Evolutionary conservation across 2,888 invertebrate species (phyloP).

Genomic region (Mythimna ferrago): DNA sequence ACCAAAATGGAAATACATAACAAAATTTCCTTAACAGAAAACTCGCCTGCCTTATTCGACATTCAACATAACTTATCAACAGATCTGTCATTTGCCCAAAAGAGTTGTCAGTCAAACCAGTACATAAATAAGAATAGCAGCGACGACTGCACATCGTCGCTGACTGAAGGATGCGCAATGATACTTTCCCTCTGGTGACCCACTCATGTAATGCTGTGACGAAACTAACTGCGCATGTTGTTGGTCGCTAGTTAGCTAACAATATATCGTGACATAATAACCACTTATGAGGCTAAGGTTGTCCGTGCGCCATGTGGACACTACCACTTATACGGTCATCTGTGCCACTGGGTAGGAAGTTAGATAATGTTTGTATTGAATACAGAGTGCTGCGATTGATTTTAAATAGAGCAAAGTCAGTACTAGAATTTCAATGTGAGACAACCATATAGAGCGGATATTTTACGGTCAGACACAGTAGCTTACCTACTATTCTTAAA

Average conservation of each 20-base stretch:
- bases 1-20: slow-evolving; percentile 26
- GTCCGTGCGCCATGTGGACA: slow-evolving; percentile 62
- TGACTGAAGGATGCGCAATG: slow-evolving; percentile 41
- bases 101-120: slow-evolving; percentile 18
- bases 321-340: slow-evolving; percentile 53
- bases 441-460: not conserved
- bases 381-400: slow-evolving; percentile 22
- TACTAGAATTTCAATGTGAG: slow-evolving; percentile 19
- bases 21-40: slow-evolving; percentile 25
- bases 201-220: slow-evolving; percentile 70
- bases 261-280: slow-evolving; percentile 73
- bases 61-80: slow-evolving; percentile 6
- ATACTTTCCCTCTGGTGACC: slow-evolving; percentile 68
- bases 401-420: slow-evolving; percentile 24
- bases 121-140: slow-evolving; percentile 23
- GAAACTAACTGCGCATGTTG: slow-evolving; percentile 71
- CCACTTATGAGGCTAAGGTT: slow-evolving; percentile 87
- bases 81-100: slow-evolving; percentile 40
- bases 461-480: not conserved
- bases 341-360: slow-evolving; percentile 54
- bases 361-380: slow-evolving; percentile 42
- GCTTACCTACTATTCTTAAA: not conserved
- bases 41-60: slow-evolving; percentile 9
- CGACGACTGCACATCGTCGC: slow-evolving; percentile 4
- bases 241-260: slow-evolving; percentile 74